Conservation (phyloP, 2,888 invertebrate species). For the Seira musarum region DNA sequence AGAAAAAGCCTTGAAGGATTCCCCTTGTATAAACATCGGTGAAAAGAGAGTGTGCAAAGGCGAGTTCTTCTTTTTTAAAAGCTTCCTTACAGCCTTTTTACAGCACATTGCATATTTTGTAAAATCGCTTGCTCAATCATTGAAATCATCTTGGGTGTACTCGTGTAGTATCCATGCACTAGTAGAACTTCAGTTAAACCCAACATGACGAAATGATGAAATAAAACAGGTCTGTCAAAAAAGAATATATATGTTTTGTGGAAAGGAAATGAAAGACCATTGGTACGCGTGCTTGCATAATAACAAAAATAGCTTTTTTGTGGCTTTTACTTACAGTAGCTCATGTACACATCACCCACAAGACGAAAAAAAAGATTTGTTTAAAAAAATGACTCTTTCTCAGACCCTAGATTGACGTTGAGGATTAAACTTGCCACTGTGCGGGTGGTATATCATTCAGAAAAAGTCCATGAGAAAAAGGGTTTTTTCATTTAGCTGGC, state of each 20-base stretch:
- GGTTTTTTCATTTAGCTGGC: not conserved
- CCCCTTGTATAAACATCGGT: slow-evolving; percentile 16
- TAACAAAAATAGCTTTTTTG: slow-evolving; percentile 13
- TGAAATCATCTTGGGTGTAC: not conserved
- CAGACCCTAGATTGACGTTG: slow-evolving; percentile 46
- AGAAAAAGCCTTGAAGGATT: slow-evolving; percentile 8
- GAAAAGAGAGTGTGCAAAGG: slow-evolving; percentile 4
- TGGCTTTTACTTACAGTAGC: not conserved
- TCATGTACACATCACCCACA: not conserved
- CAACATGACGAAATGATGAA: slow-evolving; percentile 57
- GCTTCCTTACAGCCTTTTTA: not conserved
- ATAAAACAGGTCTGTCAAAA: slow-evolving; percentile 58
- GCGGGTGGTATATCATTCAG: not conserved
- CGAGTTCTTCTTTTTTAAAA: not conserved
- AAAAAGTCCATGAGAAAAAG: not conserved
- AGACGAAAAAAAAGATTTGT: not conserved
- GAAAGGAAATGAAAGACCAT: slow-evolving; percentile 17
- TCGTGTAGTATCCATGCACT: not conserved
- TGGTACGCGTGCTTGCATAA: slow-evolving; percentile 17
- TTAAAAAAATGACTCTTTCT: slow-evolving; percentile 14
- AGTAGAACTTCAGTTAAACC: slow-evolving; percentile 39
- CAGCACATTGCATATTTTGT: not conserved
- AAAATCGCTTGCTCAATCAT: slow-evolving; percentile 2
- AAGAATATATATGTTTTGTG: slow-evolving; percentile 28
- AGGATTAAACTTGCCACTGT: slow-evolving; percentile 29